phyloP scores from a whole-genome alignment of 2,888 invertebrate species.

The Agrochola lota region DNA sequence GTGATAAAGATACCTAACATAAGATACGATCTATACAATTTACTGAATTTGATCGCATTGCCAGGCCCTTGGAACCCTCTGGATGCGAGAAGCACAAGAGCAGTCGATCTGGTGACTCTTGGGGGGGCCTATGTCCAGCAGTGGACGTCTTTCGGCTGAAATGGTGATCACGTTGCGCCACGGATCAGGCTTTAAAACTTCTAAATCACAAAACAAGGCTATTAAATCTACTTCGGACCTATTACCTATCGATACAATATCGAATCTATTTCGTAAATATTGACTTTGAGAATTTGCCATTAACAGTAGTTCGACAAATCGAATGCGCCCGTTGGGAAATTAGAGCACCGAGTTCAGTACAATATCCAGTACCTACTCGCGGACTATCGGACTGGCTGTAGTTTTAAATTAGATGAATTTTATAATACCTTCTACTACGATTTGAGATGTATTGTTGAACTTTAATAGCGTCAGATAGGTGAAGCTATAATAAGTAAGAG shows the following conservation, averaged over 20 bases:
- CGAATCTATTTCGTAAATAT: conserved; percentile 59
- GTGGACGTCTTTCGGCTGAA: background rate
- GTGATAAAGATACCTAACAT: background rate
- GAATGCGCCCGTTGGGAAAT: conserved; percentile 66
- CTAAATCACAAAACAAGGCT: conserved; percentile 34
- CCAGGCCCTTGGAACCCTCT: too few species aligned
- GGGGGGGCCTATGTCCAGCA: too few species aligned
- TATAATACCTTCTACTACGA: background rate
- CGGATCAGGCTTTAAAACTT: background rate
- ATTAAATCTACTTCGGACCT: conserved; percentile 19
- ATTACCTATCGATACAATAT: conserved; percentile 42
- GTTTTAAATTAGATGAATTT: conserved; percentile 50
- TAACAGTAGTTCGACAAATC: conserved; percentile 62
- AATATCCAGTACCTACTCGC: conserved; percentile 38
- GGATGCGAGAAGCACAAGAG: background rate
- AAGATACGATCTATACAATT: background rate
- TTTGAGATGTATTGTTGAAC: background rate
- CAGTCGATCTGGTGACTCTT: too few species aligned
- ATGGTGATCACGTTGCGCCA: too few species aligned
- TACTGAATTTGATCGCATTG: background rate
- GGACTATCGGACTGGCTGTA: conserved; percentile 39
- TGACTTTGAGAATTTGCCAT: conserved; percentile 58
- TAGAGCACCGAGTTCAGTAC: conserved; percentile 43
- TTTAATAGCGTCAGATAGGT: too few species aligned
- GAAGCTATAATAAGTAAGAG: background rate